A percentile compares a stretch with the other conserved stretches of the same genome.
Conservation (phyloP, 1,140 invertebrate species). For the Kradibia gibbosae region DNA sequence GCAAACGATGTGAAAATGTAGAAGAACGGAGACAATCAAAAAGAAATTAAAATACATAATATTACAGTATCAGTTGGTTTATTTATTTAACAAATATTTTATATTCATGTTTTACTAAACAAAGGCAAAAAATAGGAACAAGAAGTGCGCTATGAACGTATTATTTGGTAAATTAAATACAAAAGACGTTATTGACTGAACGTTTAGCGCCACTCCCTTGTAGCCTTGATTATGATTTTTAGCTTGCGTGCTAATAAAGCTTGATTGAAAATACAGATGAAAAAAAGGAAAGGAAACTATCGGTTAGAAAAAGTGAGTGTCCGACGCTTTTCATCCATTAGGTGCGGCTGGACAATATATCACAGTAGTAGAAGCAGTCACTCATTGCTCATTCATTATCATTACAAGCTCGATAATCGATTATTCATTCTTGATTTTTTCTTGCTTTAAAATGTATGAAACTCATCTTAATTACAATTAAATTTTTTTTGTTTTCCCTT, state of each 20-base stretch:
- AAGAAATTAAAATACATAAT: too few relatives aligned
- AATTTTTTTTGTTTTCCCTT: not conserved
- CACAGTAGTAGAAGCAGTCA: not conserved
- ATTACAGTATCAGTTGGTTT: too few relatives aligned
- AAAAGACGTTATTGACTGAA: conserved; percentile 53
- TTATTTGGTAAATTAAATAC: not conserved
- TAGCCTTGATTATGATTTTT: conserved; percentile 65
- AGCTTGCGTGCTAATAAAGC: conserved; percentile 67
- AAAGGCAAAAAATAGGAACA: too few relatives aligned
- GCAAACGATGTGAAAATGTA: too few relatives aligned
- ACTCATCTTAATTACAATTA: not conserved
- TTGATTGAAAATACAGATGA: conserved; percentile 59
- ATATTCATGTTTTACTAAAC: too few relatives aligned
- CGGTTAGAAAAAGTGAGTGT: too few relatives aligned
- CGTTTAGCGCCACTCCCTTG: conserved; percentile 55
- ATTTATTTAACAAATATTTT: too few relatives aligned
- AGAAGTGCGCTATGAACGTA: not conserved
- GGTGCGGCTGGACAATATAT: conserved; percentile 17
- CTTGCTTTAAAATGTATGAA: not conserved
- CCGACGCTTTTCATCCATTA: not conserved
- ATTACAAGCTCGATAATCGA: conserved; percentile 52
- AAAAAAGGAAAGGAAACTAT: not conserved
- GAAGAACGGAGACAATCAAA: too few relatives aligned
- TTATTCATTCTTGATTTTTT: conserved; percentile 28
- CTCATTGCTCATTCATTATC: conserved; percentile 31